Base-by-base conservation (phyloP, 37 sponge, comb jelly and placozoan species). In the Dysidea cf. avara region DNA sequence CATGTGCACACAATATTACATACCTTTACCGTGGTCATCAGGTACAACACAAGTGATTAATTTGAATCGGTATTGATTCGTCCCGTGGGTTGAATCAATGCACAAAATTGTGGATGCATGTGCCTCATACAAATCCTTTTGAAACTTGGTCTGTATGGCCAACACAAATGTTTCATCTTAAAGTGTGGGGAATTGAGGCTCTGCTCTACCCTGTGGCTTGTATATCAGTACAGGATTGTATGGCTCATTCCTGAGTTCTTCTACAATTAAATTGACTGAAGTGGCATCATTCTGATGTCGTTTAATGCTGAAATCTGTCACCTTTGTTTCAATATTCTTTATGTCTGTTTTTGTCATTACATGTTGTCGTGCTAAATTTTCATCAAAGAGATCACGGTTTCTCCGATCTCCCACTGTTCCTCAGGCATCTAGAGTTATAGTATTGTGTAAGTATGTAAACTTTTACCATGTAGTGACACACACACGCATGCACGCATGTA, bases 261-360 rank as follows among this genome's bases (percentile, higher is more conserved):
- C 11, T 7, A 58, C 25, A 28, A 58, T 7, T 14, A 58, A 18
- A n/a, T 9, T 58, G 12, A 58, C 60, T 18, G 60, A 58, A 18
- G 68, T 21, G 22, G 68, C 68, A 68, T 68, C 68, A 47, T 68
- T 52, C 16, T 39, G 24, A 71, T 71, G 72, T 71, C 57, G 32
- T 31, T 33, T 52, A 24, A 71, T 20, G 4, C 28, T 33, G 11
- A n/a, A 24, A 53, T 71, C 72, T 33, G 13, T 30, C 7, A 71
- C 72, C n/a, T 71, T 71, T 4, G 12, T 39, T 53, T 39, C 7
- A 9, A 71, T 26, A 58, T 71, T 71, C 18, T 52, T 21, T 3
- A 71, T 31, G 28, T 58, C 14, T n/a, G n/a, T n/a, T 68, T 49
- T n/a, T n/a, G n/a, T n/a, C n/a, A n/a, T n/a, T n/a, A n/a, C n/a